A percentile compares a stretch with the other conserved stretches of the same genome.
Conservation (phyloP, 2,797 vertebrate species). For the Eospalax fontanierii region DNA sequence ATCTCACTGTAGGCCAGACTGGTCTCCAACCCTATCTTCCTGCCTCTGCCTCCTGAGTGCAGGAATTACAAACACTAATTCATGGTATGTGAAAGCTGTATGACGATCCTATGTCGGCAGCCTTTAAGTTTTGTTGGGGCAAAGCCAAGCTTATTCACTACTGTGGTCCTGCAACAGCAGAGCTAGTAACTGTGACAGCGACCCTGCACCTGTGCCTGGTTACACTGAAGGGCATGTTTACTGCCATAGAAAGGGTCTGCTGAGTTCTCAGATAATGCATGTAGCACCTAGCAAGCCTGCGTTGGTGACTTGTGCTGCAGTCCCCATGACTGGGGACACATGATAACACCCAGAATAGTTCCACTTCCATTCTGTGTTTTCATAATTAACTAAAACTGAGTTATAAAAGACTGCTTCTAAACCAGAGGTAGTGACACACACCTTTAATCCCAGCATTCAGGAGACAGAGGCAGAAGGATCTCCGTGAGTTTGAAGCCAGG, state of each 20-base stretch:
- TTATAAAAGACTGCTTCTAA: conserved; percentile 3
- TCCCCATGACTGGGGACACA: not conserved
- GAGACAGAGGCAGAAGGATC: not conserved
- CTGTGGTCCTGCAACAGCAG: not conserved
- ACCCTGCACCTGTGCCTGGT: not conserved
- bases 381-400: conserved; percentile 21
- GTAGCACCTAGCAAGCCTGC: not conserved
- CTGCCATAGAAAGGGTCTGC: not conserved
- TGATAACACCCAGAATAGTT: not conserved
- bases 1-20: not conserved
- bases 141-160: conserved; percentile 12
- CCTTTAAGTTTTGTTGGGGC: conserved; percentile 30
- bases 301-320: not conserved
- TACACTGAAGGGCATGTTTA: not conserved
- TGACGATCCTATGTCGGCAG: conserved; percentile 46
- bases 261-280: not conserved
- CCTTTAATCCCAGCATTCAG: not conserved
- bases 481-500: not conserved
- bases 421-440: no score
- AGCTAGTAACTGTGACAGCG: not conserved
- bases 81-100: no score
- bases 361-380: not conserved
- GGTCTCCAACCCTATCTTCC: not conserved
- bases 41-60: no score
- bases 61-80: no score